Percentiles rank a stretch among this genome's conserved stretches.
These are phyloP conservation scores for Rhopalosiphum padi DNA, from an alignment of 1,140 invertebrate genomes.

Conservation along the genomic window DNA sequence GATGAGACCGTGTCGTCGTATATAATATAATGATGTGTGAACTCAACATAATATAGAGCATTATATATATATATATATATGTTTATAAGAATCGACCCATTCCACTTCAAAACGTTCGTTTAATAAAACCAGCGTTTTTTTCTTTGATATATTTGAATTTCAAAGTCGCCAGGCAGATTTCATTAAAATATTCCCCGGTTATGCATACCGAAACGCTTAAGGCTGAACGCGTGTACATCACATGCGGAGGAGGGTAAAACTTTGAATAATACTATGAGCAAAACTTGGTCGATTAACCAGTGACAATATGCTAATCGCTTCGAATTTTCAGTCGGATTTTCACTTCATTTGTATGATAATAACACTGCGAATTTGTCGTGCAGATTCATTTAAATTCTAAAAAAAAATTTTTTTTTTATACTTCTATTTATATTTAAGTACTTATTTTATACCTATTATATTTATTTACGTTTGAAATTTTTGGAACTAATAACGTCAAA, in stretches of 20 bases:
- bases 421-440: neutral
- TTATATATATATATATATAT: constrained; percentile 13
- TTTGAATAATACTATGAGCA: neutral
- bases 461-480: neutral
- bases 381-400: neutral
- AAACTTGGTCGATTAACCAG: constrained; percentile 51
- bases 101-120: neutral
- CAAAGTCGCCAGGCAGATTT: neutral
- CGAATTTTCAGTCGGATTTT: neutral
- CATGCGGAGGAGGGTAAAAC: neutral
- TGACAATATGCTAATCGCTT: constrained; percentile 37
- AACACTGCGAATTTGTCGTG: neutral
- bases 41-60: neutral
- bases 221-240: neutral
- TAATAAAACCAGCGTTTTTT: neutral
- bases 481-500: neutral
- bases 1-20: neutral
- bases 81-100: neutral
- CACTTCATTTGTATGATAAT: constrained; percentile 32
- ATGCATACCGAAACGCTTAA: neutral
- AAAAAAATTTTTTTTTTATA: neutral
- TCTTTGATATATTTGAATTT: neutral
- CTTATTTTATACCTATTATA: neutral
- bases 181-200: constrained; percentile 27
- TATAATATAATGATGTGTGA: neutral